A percentile compares a stretch with the other conserved stretches of the same genome.
Conservation (phyloP, 1,140 invertebrate species). For the Apocrypta bakeri region DNA sequence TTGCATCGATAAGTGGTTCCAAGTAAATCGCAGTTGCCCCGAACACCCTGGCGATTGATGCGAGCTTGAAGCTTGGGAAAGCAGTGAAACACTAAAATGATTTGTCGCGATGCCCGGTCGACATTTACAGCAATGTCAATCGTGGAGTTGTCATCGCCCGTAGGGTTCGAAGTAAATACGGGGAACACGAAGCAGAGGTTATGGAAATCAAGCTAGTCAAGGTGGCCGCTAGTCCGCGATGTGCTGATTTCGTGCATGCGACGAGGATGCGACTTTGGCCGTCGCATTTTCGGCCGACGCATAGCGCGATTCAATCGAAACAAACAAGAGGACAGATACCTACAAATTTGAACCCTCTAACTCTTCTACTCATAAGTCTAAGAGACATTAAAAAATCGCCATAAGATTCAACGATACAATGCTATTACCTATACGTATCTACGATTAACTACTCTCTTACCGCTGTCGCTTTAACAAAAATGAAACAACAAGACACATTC, state of each 20-base stretch:
- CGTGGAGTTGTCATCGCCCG: not conserved
- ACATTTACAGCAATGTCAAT: not conserved
- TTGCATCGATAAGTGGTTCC: constrained; percentile 98
- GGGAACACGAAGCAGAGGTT: constrained; percentile 50
- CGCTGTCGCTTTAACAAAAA: constrained; percentile 66
- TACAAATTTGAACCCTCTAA: constrained; percentile 59
- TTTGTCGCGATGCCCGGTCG: not conserved
- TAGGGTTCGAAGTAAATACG: constrained; percentile 6
- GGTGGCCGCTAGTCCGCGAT: constrained; percentile 72
- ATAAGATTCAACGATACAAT: constrained; percentile 71
- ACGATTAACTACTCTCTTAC: constrained; percentile 67
- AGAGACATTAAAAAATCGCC: constrained; percentile 64
- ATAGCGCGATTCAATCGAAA: constrained; percentile 58
- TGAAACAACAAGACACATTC: constrained; percentile 43
- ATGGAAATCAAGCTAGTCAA: constrained; percentile 73
- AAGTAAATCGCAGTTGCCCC: constrained; percentile 96
- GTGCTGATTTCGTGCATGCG: constrained; percentile 58
- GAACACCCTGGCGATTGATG: constrained; percentile 95
- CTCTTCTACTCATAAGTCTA: constrained; percentile 58
- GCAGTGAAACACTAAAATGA: constrained; percentile 39
- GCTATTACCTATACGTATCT: constrained; percentile 69
- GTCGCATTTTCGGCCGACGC: constrained; percentile 49
- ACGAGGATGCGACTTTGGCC: constrained; percentile 56
- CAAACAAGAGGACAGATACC: constrained; percentile 61
- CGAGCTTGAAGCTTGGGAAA: constrained; percentile 56